Percentiles rank a stretch among this genome's conserved stretches.
Evolutionary conservation across 2,888 invertebrate species (phyloP).

Genomic region (Augiades crinisus): DNA sequence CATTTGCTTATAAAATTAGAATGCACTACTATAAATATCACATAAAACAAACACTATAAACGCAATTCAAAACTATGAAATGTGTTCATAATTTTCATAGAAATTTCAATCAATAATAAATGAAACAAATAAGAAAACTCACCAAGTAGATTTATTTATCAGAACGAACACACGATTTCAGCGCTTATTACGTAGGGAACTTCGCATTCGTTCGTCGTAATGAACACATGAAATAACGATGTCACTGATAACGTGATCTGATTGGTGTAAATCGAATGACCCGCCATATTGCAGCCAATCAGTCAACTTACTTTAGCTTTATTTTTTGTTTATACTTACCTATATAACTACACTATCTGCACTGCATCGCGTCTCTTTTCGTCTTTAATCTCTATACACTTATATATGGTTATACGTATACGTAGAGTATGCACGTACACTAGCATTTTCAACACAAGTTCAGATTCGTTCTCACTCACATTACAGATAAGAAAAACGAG

Average conservation of each 20-base stretch:
- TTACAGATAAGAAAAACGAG: too few relatives aligned
- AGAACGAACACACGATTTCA: constrained; percentile 78
- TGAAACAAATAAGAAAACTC: constrained; percentile 60
- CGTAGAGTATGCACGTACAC: not conserved
- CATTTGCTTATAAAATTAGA: constrained; percentile 80
- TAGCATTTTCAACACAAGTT: too few relatives aligned
- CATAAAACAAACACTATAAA: constrained; percentile 35
- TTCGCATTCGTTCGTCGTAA: constrained; percentile 62
- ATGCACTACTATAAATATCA: constrained; percentile 66
- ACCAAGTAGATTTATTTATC: constrained; percentile 65
- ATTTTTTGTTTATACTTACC: constrained; percentile 76
- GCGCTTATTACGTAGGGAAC: constrained; percentile 79
- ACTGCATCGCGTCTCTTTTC: constrained; percentile 48
- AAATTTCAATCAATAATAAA: constrained; percentile 34
- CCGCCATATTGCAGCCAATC: constrained; percentile 70
- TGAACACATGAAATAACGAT: constrained; percentile 63
- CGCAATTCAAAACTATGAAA: constrained; percentile 20
- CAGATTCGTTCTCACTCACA: too few relatives aligned
- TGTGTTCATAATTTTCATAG: constrained; percentile 33
- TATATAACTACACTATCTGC: constrained; percentile 50
- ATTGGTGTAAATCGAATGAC: constrained; percentile 71
- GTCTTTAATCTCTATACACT: too few relatives aligned
- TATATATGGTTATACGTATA: too few relatives aligned
- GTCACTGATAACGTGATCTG: constrained; percentile 51
- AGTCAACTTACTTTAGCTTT: constrained; percentile 57